A percentile compares a stretch with the other conserved stretches of the same genome.
Evolutionary conservation across 1,140 invertebrate species (phyloP).

Genomic region (Drosophila ironensis): DNA sequence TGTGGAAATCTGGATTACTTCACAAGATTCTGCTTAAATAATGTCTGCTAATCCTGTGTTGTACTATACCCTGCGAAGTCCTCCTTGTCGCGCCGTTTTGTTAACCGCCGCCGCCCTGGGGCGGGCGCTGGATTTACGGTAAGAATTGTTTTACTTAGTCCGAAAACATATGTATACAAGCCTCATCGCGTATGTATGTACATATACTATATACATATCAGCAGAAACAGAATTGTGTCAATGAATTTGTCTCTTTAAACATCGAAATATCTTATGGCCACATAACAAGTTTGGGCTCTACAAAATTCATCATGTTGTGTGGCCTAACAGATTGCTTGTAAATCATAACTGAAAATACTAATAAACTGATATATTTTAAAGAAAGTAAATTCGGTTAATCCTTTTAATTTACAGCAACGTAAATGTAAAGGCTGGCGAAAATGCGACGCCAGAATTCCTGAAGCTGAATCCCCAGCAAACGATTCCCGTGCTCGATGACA

Average conservation of each 20-base stretch:
- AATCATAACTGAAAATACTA: background rate
- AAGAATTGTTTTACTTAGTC: constrained; percentile 4
- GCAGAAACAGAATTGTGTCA: no score
- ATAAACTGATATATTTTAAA: background rate
- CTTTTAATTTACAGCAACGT: constrained; percentile 61
- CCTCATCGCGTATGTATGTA: no score
- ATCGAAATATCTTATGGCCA: no score
- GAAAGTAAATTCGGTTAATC: background rate
- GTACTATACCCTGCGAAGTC: constrained; percentile 81
- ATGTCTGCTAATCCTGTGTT: constrained; percentile 78
- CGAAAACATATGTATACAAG: no score
- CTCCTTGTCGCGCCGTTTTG: constrained; percentile 86
- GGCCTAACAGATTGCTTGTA: no score
- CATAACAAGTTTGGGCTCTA: no score
- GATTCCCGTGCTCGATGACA: constrained; percentile 87
- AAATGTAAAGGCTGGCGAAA: constrained; percentile 84
- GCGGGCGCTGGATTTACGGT: constrained; percentile 86
- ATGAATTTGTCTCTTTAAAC: no score
- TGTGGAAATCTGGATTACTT: no score
- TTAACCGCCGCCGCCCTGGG: constrained; percentile 86
- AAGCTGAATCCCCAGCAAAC: constrained; percentile 90
- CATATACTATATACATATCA: no score
- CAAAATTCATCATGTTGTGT: no score
- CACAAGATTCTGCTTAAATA: constrained; percentile 1
- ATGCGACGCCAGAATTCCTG: constrained; percentile 86